Conservation (phyloP, 2,113 vertebrate genomes). For the Rhombomys opimus region DNA sequence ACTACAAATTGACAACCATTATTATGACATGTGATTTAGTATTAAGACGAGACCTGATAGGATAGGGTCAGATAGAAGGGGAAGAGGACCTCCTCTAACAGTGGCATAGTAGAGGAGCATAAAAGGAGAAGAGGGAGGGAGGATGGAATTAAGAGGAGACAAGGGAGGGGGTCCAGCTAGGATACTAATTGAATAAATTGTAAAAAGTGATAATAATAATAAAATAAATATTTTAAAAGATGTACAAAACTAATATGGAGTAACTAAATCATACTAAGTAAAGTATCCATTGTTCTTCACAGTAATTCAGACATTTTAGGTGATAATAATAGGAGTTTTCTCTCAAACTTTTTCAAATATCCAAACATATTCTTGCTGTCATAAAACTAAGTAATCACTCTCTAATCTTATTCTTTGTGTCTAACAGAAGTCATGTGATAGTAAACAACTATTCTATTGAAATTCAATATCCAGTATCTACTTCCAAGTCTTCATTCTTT, state of each 20-base stretch:
- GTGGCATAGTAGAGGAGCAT: no score
- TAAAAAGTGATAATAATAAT: no score
- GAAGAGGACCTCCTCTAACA: no score
- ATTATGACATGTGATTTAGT: background rate
- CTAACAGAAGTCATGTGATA: background rate
- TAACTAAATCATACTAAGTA: background rate
- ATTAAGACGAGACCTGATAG: no score
- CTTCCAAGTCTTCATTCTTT: background rate
- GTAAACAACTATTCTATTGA: background rate
- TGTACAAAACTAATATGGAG: accelerated
- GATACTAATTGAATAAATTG: no score
- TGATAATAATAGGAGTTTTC: background rate
- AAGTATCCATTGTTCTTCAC: background rate
- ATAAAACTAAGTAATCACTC: accelerated
- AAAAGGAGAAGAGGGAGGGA: no score
- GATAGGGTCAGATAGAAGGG: no score
- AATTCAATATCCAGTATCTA: accelerated
- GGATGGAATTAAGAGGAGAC: no score
- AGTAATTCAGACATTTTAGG: background rate
- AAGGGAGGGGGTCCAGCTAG: no score
- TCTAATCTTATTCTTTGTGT: background rate
- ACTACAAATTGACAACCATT: background rate
- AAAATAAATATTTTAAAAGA: no score
- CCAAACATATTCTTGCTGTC: background rate
- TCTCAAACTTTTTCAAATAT: background rate